These are phyloP conservation scores for Folsomia candida DNA, from an alignment of 2,888 invertebrate species.

Conservation along the genomic window DNA sequence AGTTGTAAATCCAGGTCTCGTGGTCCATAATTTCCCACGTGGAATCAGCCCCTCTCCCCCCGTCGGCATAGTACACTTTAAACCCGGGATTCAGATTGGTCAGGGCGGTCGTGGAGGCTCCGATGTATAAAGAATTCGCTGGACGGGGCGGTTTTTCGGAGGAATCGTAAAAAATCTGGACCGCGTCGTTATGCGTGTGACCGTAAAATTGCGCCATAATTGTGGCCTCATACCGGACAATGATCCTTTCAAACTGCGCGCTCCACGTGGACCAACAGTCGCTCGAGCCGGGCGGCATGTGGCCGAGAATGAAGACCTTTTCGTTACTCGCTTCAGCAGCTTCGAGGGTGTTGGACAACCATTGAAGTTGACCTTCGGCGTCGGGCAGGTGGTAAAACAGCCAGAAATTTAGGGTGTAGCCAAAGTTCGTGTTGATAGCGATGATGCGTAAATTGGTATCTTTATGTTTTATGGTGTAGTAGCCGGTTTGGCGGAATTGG, in stretches of 20 bases:
- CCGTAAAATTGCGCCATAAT: conserved; percentile 77
- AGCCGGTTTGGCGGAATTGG: conserved; percentile 69
- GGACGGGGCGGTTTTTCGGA: conserved; percentile 59
- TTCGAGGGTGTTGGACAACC: conserved; percentile 71
- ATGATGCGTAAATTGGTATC: conserved; percentile 71
- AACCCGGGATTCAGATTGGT: conserved; percentile 76
- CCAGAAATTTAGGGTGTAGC: conserved; percentile 73
- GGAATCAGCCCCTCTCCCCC: conserved; percentile 53
- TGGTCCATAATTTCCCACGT: no score
- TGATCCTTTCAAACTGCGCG: conserved; percentile 66
- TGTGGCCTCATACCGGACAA: conserved; percentile 69
- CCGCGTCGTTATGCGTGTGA: conserved; percentile 68
- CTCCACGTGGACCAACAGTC: conserved; percentile 71
- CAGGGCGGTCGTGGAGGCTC: conserved; percentile 77
- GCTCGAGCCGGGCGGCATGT: conserved; percentile 72
- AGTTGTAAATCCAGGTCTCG: conserved; percentile 70
- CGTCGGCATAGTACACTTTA: conserved; percentile 69
- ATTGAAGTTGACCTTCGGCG: conserved; percentile 72
- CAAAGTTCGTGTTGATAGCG: conserved; percentile 77
- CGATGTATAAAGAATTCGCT: conserved; percentile 72
- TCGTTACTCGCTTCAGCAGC: conserved; percentile 71
- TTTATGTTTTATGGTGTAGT: conserved; percentile 67
- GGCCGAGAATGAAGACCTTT: conserved; percentile 77
- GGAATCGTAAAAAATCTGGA: conserved; percentile 67
- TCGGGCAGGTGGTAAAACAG: conserved; percentile 67